phyloP scores from a whole-genome alignment of 2,113 vertebrate species.

The Gopherus evgoodei region DNA sequence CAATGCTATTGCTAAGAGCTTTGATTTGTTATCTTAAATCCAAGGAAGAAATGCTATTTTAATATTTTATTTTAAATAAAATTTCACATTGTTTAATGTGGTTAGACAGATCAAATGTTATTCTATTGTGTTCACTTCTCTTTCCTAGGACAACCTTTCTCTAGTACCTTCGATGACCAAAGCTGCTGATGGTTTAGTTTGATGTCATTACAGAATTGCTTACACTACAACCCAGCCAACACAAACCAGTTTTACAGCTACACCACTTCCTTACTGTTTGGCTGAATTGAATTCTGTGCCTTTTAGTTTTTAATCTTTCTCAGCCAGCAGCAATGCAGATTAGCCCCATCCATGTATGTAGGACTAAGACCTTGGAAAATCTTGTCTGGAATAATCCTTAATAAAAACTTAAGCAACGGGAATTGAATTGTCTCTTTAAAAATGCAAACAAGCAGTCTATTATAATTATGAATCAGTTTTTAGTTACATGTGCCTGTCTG shows the following conservation, averaged over 20 bases:
- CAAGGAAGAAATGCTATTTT: not conserved
- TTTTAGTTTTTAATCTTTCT: conserved; percentile 11
- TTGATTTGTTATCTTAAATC: conserved; percentile 42
- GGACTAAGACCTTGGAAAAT: not conserved
- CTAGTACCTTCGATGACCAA: not conserved
- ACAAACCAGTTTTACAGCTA: not conserved
- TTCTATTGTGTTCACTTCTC: conserved; percentile 39
- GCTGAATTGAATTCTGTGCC: not conserved
- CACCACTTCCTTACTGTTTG: not conserved
- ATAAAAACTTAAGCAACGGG: not conserved
- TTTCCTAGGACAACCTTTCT: conserved; percentile 35
- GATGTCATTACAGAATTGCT: not conserved
- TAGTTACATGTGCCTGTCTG: conserved; percentile 13
- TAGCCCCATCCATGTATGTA: not conserved
- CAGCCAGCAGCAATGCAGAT: conserved; percentile 21
- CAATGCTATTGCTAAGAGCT: conserved; percentile 43
- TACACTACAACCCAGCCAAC: not conserved
- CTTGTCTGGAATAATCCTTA: not conserved
- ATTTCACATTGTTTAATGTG: conserved; percentile 20
- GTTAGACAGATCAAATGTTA: not conserved
- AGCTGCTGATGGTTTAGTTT: not conserved
- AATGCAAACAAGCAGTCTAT: not conserved
- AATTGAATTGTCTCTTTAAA: not conserved
- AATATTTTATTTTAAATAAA: conserved; percentile 37
- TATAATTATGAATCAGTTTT: not conserved